These are phyloP conservation scores for Tupaia chinensis DNA, from an alignment of 2,113 vertebrate genomes.

Conservation along the genomic window DNA sequence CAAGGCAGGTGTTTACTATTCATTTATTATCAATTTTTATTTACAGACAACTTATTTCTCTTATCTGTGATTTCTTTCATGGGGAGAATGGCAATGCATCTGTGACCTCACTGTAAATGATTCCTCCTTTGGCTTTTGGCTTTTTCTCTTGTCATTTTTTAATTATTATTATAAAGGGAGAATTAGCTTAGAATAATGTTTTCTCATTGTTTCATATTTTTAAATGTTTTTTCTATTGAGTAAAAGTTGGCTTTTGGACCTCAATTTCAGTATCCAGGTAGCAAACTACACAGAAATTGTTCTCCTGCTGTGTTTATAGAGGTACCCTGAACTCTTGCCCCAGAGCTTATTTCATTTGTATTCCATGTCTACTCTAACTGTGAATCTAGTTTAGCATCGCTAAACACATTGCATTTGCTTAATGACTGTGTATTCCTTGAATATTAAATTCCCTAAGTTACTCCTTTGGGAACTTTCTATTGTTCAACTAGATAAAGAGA, in stretches of 20 bases:
- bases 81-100: neutral
- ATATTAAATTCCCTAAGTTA: constrained; percentile 56
- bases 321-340: constrained; percentile 70
- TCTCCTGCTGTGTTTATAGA: constrained; percentile 63
- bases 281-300: constrained; percentile 40
- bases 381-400: constrained; percentile 61
- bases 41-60: constrained; percentile 53
- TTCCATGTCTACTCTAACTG: constrained; percentile 57
- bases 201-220: constrained; percentile 28
- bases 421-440: constrained; percentile 68
- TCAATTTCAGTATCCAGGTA: constrained; percentile 50
- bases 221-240: constrained; percentile 60
- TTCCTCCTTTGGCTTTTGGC: neutral
- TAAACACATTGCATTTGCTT: constrained; percentile 76
- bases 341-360: constrained; percentile 70
- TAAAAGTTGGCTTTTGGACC: constrained; percentile 57
- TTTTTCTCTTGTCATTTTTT: neutral
- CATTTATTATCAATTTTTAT: constrained; percentile 59
- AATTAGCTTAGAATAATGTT: constrained; percentile 43
- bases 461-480: constrained; percentile 41
- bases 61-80: constrained; percentile 54
- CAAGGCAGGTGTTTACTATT: constrained; percentile 17
- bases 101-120: constrained; percentile 42
- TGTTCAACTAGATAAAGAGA: neutral
- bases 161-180: neutral